A percentile compares a stretch with the other conserved stretches of the same genome.
Conservation (phyloP, 2,888 invertebrate genomes). For the Volucella inflata region DNA sequence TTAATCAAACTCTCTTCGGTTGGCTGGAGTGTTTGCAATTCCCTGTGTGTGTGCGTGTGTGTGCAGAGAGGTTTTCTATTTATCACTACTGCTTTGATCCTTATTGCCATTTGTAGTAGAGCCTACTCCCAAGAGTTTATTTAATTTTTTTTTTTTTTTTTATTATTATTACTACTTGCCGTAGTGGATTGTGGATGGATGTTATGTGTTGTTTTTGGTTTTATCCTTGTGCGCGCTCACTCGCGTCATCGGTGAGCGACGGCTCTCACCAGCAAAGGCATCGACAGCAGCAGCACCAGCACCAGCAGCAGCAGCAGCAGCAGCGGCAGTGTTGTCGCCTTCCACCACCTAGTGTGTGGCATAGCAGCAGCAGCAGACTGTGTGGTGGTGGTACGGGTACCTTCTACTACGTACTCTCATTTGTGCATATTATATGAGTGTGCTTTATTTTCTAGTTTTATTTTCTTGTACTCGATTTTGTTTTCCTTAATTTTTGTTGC, state of each 20-base stretch:
- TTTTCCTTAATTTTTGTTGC: conserved; percentile 55
- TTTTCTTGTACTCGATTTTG: conserved; percentile 66
- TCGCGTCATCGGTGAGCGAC: conserved; percentile 15
- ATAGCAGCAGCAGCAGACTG: conserved; percentile 44
- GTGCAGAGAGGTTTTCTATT: conserved; percentile 1
- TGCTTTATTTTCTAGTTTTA: conserved; percentile 58
- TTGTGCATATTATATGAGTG: conserved; percentile 62
- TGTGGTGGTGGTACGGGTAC: conserved; percentile 53
- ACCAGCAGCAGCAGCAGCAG: too few relatives aligned
- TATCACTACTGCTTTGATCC: background rate
- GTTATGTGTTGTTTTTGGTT: conserved; percentile 29
- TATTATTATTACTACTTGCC: conserved; percentile 49
- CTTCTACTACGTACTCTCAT: conserved; percentile 46
- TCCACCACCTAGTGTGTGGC: conserved; percentile 33
- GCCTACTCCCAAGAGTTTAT: conserved; percentile 44
- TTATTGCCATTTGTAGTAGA: conserved; percentile 47
- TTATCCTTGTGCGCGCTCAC: conserved; percentile 20
- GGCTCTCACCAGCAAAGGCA: conserved; percentile 15
- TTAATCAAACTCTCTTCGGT: conserved; percentile 12
- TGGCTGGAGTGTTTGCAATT: too few relatives aligned
- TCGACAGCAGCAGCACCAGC: too few relatives aligned
- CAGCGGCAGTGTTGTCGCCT: conserved; percentile 11
- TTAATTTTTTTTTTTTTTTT: conserved; percentile 60
- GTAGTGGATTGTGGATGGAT: too few relatives aligned
- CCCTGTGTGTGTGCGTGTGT: background rate